Percentiles rank a stretch among this genome's conserved stretches.
Evolutionary conservation across 2,113 vertebrate species (phyloP).

Genomic region (Perognathus longimembris): DNA sequence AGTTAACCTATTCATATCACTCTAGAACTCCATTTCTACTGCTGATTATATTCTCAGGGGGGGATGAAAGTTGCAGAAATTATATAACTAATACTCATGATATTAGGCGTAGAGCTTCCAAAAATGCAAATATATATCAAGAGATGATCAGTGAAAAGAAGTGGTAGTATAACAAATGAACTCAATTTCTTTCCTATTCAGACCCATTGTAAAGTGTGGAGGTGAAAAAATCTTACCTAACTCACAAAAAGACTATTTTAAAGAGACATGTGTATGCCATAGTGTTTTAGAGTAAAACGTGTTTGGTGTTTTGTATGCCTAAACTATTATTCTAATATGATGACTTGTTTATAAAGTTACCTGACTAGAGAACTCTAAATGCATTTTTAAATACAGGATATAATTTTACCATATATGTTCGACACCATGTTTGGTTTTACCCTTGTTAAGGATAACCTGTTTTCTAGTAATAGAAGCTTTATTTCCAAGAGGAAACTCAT

Average conservation of each 20-base stretch:
- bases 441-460: conserved; percentile 40
- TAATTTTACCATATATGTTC: conserved; percentile 55
- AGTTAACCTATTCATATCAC: not conserved
- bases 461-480: not conserved
- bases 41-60: not conserved
- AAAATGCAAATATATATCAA: not conserved
- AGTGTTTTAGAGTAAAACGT: not conserved
- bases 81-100: not conserved
- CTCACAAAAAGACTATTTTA: not conserved
- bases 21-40: not conserved
- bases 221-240: not conserved
- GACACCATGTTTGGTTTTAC: conserved; percentile 44
- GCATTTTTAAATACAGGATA: conserved; percentile 58
- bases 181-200: not conserved
- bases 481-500: not conserved
- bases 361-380: conserved; percentile 42
- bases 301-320: not conserved
- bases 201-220: not conserved
- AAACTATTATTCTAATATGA: conserved; percentile 35
- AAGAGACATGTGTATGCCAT: not conserved
- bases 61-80: not conserved
- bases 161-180: rapidly evolving
- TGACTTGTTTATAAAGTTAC: conserved; percentile 6
- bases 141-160: not conserved
- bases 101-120: not conserved